Base-by-base conservation (phyloP, 2,888 invertebrate genomes). In the Danaus chrysippus region DNA sequence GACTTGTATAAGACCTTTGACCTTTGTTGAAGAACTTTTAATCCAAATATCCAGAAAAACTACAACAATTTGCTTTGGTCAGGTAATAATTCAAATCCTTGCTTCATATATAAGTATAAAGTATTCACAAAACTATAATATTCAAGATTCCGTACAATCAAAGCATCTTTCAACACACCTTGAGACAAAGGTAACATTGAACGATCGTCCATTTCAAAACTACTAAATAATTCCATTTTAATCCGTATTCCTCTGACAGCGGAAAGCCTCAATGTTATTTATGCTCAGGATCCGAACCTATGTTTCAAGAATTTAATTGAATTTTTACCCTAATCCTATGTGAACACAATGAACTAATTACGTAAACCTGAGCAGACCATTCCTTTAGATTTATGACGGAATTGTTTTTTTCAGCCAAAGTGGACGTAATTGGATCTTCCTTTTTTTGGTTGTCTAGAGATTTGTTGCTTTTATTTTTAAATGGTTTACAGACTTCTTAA, bases 341-440 rank as follows among this genome's bases (percentile, higher is more conserved):
- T 67, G 65, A 63, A 65, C 68, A 68, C 60, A 68, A 69, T 68
- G 65, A 71, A 73, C 74, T 76, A 77, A 78, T 79, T 78, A 78
- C 64, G 67, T 58, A 66, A 66, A 68, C 68, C 66, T 66, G 69
- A 66, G 61, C 56, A 60, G 64, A 63, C 62, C 67, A 58, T 66
- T 63, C 56, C 68, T 68, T 65, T 69, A 74, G 78, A 79, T 79
- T 80, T 74, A 78, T 70, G 76, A 67, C 71, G 75, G 70, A 70
- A 71, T 69, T 69, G 71, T 73, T 74, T 76, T n/a, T 79, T 78
- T 75, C 73, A 73, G 68, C 68, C 68, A 71, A 77, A 78, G 75
- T 74, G 72, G 61, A 68, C 63, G 67, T 73, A 76, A 76, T 46
- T 75, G 73, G 73, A 63, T 62, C 64, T 66, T 58, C 58, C 58